Base-by-base conservation (phyloP, 2,888 invertebrate genomes). In the Eustalomyia histrio region DNA sequence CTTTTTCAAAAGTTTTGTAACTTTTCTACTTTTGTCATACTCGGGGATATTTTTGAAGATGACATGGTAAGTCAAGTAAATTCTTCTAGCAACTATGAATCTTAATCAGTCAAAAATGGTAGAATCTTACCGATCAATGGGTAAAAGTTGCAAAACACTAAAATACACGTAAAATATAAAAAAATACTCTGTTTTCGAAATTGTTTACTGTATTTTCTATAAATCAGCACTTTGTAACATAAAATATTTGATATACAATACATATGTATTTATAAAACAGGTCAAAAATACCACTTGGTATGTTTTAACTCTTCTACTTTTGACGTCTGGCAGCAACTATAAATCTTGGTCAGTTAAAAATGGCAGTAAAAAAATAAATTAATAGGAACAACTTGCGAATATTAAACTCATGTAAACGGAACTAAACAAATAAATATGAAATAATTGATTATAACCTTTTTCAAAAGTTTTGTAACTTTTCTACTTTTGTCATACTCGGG, bases 51-150 rank as follows among this genome's bases (percentile, higher is more conserved):
- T 18, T n/a, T 29, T 8, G 33, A 24, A 29, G 39, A 68, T 47
- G 55, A 57, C 76, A 81, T 64, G 79, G 79, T 79, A 83, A 83
- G 69, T 76, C 69, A 55, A 65, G 72, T 65, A 14, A 16, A 72
- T 83, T 64, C 24, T 16, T 85, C 16, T 85, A 64, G 85, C 85
- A 85, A 85, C 80, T 47, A 33, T 80, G 80, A 84, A 85, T 85
- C 84, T 85, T 83, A 84, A 83, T 83, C 74, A 72, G 67, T 18
- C 75, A 64, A 80, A 65, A 55, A 76, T 60, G n/a, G 5, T n/a
- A 60, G 1, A 39, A 39, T 39, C 39, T 39, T 12, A 39, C 39
- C 12, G 14, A 39, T 39, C 10, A 39, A 39, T 39, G 39, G 39
- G 39, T 39, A 39, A 4, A 39, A 39, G 14, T 39, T 39, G 39